Percentiles rank a stretch among this genome's conserved stretches.
Conservation (phyloP, 2,797 vertebrate genomes). For the Lutra lutra region DNA sequence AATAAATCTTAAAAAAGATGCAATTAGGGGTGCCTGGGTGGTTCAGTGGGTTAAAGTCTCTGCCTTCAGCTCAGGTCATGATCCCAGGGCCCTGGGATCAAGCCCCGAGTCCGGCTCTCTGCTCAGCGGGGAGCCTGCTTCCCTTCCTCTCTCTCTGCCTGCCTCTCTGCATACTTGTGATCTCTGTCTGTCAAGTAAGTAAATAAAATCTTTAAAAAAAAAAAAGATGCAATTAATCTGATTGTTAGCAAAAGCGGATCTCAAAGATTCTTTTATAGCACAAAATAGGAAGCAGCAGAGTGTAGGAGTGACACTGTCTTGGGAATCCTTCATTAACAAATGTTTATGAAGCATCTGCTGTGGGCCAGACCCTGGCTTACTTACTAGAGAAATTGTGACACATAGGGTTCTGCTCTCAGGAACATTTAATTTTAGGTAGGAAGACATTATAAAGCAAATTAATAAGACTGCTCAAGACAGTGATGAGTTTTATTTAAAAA, state of each 20-base stretch:
- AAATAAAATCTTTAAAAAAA: conserved; percentile 25
- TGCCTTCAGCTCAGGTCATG: too few relatives aligned
- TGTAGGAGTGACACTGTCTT: not conserved
- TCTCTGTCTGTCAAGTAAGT: too few relatives aligned
- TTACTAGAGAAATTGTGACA: not conserved
- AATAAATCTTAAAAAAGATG: not conserved
- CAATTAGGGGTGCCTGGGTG: not conserved
- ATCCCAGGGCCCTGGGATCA: too few relatives aligned
- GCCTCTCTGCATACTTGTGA: too few relatives aligned
- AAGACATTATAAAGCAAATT: not conserved
- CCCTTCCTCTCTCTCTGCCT: too few relatives aligned
- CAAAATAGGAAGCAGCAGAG: not conserved
- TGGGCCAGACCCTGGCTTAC: not conserved
- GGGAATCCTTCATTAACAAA: not conserved
- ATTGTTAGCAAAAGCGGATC: not conserved
- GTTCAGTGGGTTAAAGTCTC: too few relatives aligned
- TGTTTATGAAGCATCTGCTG: not conserved
- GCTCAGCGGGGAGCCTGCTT: too few relatives aligned
- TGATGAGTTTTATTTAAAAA: not conserved
- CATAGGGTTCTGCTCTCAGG: not conserved
- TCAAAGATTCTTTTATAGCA: not conserved
- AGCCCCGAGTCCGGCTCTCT: too few relatives aligned
- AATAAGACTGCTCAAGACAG: not conserved
- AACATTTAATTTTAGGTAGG: not conserved
- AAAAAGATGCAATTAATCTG: not conserved